These are phyloP conservation scores for Cyclopterus lumpus DNA, from an alignment of 2,797 vertebrate genomes.

Conservation along the genomic window DNA sequence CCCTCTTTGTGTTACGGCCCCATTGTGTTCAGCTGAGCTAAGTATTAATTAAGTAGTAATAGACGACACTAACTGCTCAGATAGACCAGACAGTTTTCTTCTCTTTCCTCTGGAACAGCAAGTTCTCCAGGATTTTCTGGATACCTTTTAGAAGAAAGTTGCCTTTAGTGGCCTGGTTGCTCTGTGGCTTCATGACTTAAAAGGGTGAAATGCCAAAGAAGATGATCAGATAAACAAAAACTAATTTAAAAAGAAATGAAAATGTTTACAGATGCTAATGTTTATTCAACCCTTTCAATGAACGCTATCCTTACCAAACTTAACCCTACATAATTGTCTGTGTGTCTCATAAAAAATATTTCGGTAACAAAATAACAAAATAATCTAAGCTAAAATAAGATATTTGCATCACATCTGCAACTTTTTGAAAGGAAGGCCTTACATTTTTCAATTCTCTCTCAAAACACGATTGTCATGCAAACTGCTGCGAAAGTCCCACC, in stretches of 20 bases:
- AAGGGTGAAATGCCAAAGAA: background rate
- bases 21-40: slow-evolving; percentile 55
- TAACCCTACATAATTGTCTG: background rate
- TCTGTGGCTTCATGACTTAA: background rate
- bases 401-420: too few relatives aligned
- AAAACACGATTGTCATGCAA: too few relatives aligned
- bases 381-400: background rate
- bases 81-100: slow-evolving; percentile 33
- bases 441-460: too few relatives aligned
- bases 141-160: background rate
- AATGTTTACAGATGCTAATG: too few relatives aligned
- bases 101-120: slow-evolving; percentile 36
- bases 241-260: too few relatives aligned
- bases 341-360: background rate
- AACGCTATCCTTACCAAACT: background rate
- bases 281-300: too few relatives aligned
- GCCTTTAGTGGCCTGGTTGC: background rate
- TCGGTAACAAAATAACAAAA: background rate
- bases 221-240: background rate
- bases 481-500: too few relatives aligned
- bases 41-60: slow-evolving; percentile 31
- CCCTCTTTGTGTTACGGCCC: slow-evolving; percentile 46
- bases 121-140: slow-evolving; percentile 20
- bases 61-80: slow-evolving; percentile 30
- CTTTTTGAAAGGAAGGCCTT: too few relatives aligned